Evolutionary conservation across 2,888 invertebrate genomes (phyloP), one percentile per base, ranked within the genome.

Genomic region (Gerosis bhagava): DNA sequence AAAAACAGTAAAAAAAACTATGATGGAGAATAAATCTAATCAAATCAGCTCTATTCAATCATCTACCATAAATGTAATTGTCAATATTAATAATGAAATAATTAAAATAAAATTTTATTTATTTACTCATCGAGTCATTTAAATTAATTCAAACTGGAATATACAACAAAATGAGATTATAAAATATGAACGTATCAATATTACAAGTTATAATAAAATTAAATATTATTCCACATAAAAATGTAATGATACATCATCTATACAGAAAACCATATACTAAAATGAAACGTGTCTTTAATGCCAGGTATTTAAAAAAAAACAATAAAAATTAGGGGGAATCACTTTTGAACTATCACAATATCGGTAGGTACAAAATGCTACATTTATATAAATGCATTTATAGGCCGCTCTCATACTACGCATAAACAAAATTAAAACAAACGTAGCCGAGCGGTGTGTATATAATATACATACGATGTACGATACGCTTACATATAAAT

Each of bases 341-440:
- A 46, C 46, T 53, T 56, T 63, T 59, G 65, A 65, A 67, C 74
- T 77, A 80, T 75, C 67, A 76, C 72, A 73, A 65, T 65, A 64
- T 58, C 54, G 59, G 57, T 69, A 67, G 56, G 62, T 75, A 76
- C 66, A 74, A 77, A 79, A 78, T 77, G 73, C 76, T 77, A 77
- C 65, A 67, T n/a, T n/a, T n/a, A n/a, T 65, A 66, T 70, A 72
- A 67, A 68, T 71, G 73, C 73, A 60, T 68, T 68, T n/a, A n/a
- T 67, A 67, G 47, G 49, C 49, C 53, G 35, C 42, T 53, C 42
- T 36, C 46, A 50, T 35, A 51, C 45, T 31, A 31, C 34, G 34
- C 15, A 8, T n/a, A 29, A 6, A 15, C 6, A 29, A 15, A 29
- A 29, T 25, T 19, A 32, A 26, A 26, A 35, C 40, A 5, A 2